Base-by-base conservation (phyloP, 1,140 invertebrate species). In the Melitaea cinxia region DNA sequence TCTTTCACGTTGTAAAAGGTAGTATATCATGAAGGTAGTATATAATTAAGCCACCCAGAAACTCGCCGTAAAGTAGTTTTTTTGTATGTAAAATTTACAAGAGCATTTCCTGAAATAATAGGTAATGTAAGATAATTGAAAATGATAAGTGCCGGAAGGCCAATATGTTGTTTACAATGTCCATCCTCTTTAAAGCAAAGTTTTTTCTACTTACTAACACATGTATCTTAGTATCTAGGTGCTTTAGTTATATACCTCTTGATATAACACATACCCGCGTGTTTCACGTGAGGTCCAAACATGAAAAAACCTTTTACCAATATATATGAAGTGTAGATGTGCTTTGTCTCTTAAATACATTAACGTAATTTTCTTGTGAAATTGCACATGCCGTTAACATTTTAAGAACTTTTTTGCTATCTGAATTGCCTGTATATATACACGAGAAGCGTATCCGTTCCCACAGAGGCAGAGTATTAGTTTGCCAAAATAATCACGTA, bases 401-500 rank as follows among this genome's bases (percentile, higher is more conserved):
- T 50, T 59, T 33, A 52, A 62, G 50, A 37, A 35, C 42, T 73
- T 80, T 80, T 78, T 80, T 75, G 77, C 69, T n/a, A 28, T 19
- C 62, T 68, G 65, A 75, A 68, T 78, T 62, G 61, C 26, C 14
- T 58, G 42, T n/a, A 54, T 58, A 62, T 68, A 77, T 24, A n/a
- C n/a, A n/a, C n/a, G 23, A 15, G 9, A 28, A 50, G 37, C 37
- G 23, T 30, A 61, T 85, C 83, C 83, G 76, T 85, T 87, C 84
- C 66, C 84, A 87, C 70, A 78, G 56, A 21, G 26, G 33, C 53
- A 54, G 60, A 35, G 54, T 45, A 70, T 56, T 62, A 68, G 49
- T 66, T 83, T 66, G 79, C 73, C 70, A 72, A 81, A 81, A 80
- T 75, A 56, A 82, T 86, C 83, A 86, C 83, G 83, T 83, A 71